Base-by-base conservation (phyloP, 2,113 vertebrate species). In the Alectura lathami region DNA sequence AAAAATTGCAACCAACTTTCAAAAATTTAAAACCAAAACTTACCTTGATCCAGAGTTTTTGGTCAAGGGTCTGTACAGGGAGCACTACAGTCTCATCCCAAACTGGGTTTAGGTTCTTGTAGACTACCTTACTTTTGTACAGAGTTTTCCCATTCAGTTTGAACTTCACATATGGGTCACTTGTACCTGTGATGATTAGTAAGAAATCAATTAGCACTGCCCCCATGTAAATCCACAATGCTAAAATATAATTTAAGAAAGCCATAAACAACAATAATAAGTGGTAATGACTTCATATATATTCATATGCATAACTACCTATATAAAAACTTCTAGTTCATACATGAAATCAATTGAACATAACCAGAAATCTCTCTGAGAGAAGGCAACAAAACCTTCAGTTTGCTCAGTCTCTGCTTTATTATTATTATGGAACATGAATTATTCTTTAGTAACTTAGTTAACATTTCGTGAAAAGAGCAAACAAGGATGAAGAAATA, bases 131-230 rank as follows among this genome's bases (percentile, higher is more conserved):
- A 94, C 99, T 99, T 98, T 99, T 99, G 93, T 99, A 99, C 24
- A 99, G 95, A 11, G 99, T 99, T 96, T 99, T 99, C 60, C 98
- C 99, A 50, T 99, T 98, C 59, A 99, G 96, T 97, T 99, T 99
- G 96, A 99, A 99, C 94, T 99, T 99, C 96, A 99, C 99, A 42
- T 99, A 99, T 0, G 99, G 99, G 90, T 99, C 99, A 79, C 99
- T 99, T 12, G 98, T 98, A 89, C 99, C 99, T 99, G 95, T 23
- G 42, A 94, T 83, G 94, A 95, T 30, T 83, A 82, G 64, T 26
- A 76, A 34, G 22, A 82, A 54, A 78, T 2, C 82, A 20, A 83
- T 95, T 51, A 89, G 27, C 17, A 27, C 8, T 15, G 16, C 6
- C 18, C 1, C 0, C 7, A 27, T 9, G 1, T 51, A 83, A 50